Evolutionary conservation across 2,888 invertebrate genomes (phyloP), one percentile per base, ranked within the genome.

Genomic region (Apamea monoglypha): DNA sequence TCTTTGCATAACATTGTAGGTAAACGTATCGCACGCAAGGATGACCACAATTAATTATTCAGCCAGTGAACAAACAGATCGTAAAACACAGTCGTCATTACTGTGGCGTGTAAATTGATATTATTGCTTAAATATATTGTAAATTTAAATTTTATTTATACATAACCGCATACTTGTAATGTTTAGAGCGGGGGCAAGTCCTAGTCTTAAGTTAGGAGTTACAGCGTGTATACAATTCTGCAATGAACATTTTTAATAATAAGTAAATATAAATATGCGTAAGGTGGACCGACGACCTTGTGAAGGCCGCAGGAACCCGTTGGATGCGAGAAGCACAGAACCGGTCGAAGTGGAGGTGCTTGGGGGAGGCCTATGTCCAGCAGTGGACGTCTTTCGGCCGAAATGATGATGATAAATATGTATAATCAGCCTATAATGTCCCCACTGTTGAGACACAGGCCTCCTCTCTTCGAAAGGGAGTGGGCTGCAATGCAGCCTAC

Each of bases 141-240:
- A 75, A 68, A 89, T 87, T 85, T 82, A 84, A 89, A 90, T 87
- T 82, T 78, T 83, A 84, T 83, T 82, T 83, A 86, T 82, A 80
- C 86, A 82, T 74, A 82, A 88, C 87, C 83, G 80, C 87, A 83
- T 86, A 85, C 68, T 81, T 83, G 81, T 78, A 74, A 69, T 80
- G 50, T 73, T 89, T 90, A 81, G 44, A 29, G 3, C 8, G 12
- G 64, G 67, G 29, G 2, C 50, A 80, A 82, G 71, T 69, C 59
- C 25, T 12, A 69, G 40, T n/a, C 3, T 40, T 61, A 73, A 84
- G 69, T 32, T 14, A 71, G 1, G 8, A 50, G 68, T 29, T 59
- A 6, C 1, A 64, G 80, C 80, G 79, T 29, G 10, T 29, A 8
- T 61, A 21, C 7, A 29, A 2, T n/a, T 21, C 1, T 59, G 12